Percentiles rank a stretch among this genome's conserved stretches.
phyloP scores from a whole-genome alignment of 2,888 invertebrate species.

The Tetragonisca angustula region DNA sequence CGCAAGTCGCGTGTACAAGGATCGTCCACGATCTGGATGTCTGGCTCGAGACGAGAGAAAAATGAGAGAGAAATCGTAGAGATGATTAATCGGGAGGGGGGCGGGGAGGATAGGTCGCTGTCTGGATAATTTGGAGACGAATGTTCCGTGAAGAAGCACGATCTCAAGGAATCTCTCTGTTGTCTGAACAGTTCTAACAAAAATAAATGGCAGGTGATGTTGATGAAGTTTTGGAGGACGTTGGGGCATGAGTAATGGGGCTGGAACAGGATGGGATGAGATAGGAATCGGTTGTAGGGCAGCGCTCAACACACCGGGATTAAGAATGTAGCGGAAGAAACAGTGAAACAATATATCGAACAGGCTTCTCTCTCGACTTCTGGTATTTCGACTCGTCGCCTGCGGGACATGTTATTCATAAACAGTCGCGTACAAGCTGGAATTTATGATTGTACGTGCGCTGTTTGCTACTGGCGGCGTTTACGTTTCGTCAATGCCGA shows the following conservation, averaged over 20 bases:
- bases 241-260: constrained; percentile 9
- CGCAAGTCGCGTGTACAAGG: neutral
- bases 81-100: neutral
- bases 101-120: neutral
- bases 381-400: neutral
- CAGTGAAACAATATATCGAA: neutral
- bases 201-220: constrained; percentile 9
- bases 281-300: constrained; percentile 11
- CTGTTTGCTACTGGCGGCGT: neutral
- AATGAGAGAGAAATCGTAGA: neutral
- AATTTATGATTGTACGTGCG: constrained; percentile 26
- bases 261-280: neutral
- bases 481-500: neutral
- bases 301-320: neutral
- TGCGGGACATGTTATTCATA: neutral
- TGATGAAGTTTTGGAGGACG: constrained; percentile 13
- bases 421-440: neutral
- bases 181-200: neutral
- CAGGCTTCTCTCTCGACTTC: neutral
- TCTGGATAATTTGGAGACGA: neutral
- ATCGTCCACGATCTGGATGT: too few species aligned
- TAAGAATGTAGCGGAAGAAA: neutral
- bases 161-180: neutral
- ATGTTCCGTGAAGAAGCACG: neutral
- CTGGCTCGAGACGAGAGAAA: neutral